A percentile compares a stretch with the other conserved stretches of the same genome.
phyloP scores from a whole-genome alignment of 1,140 invertebrate species.

The Brachystomella parvula region DNA sequence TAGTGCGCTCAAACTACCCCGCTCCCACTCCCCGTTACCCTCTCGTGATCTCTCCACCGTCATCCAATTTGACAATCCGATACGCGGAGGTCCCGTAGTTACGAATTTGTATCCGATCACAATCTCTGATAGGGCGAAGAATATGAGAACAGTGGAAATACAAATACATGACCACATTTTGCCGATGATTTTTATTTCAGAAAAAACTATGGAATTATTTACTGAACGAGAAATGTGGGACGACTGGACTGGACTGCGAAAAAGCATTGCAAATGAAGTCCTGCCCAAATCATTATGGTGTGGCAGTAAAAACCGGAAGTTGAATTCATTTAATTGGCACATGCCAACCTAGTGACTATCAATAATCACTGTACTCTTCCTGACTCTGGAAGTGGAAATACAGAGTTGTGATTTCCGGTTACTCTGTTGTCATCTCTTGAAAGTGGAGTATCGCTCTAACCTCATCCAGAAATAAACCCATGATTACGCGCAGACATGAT shows the following conservation, averaged over 20 bases:
- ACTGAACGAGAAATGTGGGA: not conserved
- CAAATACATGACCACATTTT: not conserved
- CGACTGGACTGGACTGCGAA: not conserved
- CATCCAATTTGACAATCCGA: constrained; percentile 8
- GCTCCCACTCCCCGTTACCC: not conserved
- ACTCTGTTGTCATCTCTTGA: not conserved
- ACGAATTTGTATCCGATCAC: not conserved
- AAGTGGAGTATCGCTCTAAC: no score
- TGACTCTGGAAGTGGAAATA: no score
- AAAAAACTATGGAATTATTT: not conserved
- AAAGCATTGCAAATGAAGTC: not conserved
- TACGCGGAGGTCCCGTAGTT: not conserved
- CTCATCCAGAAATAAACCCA: no score
- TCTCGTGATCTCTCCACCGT: not conserved
- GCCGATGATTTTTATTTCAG: not conserved
- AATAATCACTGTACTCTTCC: no score
- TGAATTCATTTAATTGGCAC: not conserved
- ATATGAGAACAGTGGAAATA: not conserved
- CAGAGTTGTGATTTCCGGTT: not conserved
- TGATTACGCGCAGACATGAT: not conserved
- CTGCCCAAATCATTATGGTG: not conserved
- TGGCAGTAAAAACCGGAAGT: constrained; percentile 4
- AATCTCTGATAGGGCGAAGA: no score
- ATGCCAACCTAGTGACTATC: no score
- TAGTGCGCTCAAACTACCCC: not conserved